Conservation (phyloP, 2,888 invertebrate species). For the Lymantria dispar region DNA sequence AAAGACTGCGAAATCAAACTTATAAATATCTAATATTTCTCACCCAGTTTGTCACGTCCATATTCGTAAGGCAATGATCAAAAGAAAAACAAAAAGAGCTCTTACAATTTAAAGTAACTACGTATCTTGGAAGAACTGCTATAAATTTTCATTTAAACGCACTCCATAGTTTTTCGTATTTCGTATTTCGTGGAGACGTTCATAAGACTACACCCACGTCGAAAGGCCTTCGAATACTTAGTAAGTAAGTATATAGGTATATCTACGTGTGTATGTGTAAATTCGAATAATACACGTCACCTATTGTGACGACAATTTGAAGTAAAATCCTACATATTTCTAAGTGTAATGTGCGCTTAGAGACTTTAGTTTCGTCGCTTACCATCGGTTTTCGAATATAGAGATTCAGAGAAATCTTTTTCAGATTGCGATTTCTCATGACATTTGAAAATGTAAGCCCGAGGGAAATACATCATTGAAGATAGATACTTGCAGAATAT, state of each 20-base stretch:
- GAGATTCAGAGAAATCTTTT: too few relatives aligned
- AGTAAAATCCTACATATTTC: conserved; percentile 43
- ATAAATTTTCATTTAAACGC: conserved; percentile 8
- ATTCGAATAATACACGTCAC: conserved; percentile 17
- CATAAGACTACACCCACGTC: conserved; percentile 11
- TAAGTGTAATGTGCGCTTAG: conserved; percentile 37
- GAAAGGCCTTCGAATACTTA: background rate
- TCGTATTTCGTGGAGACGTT: conserved; percentile 15
- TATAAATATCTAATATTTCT: too few relatives aligned
- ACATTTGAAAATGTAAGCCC: too few relatives aligned
- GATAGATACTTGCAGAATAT: too few relatives aligned
- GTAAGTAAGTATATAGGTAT: background rate
- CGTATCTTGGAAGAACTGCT: background rate
- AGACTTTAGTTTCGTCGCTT: conserved; percentile 20
- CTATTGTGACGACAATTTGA: conserved; percentile 35
- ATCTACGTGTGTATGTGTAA: background rate
- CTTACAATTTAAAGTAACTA: conserved; percentile 1
- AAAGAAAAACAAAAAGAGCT: conserved; percentile 2
- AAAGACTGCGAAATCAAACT: too few relatives aligned
- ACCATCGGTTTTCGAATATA: conserved; percentile 23
- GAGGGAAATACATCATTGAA: too few relatives aligned
- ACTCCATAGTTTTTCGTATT: background rate
- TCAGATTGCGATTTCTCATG: too few relatives aligned
- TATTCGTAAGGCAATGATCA: background rate
- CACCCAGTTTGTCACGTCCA: background rate